Evolutionary conservation across 2,113 vertebrate species (phyloP), one percentile per base, ranked within the genome.

Genomic region (Helogale parvula): DNA sequence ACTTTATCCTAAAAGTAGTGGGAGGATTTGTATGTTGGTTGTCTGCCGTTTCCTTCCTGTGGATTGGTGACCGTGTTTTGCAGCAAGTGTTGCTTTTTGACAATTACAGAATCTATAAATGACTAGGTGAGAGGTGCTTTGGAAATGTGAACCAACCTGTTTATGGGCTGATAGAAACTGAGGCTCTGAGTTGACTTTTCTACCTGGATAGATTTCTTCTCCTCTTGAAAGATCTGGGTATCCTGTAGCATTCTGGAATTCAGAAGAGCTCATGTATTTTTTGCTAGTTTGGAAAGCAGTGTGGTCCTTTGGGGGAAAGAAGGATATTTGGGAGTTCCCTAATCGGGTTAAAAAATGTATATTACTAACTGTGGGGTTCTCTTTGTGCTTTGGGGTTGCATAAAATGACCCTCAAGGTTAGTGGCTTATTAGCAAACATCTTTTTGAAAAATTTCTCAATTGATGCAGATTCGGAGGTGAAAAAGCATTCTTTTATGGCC

Each of bases 351-450:
- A 92, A 85, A 93, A 91, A 54, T 27, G 29, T 91, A 35, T 71
- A 13, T 74, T 31, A 82, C 10, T 54, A 63, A 79, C 76, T 94
- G 1, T 79, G 63, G 25, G 35, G 68, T 96, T 88, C 17, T 96
- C 79, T 89, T 80, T 83, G 27, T 83, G 63, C 77, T 88, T 95
- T 95, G 63, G 60, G 35, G 7, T 47, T 79, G 38, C 33, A 29
- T 85, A 63, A 65, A 97, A 50, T 66, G 27, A 93, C n/a, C 29
- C 17, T 95, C 72, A 5, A 86, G 13, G 92, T 97, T 72, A 52
- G 25, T 95, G 41, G 45, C 90, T 98, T 98, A 87, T 96, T 93
- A 95, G 86, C 54, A 97, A 95, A 93, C 88, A 91, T 57, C 47
- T 77, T 96, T 5, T 4, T 76, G 68, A 45, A 93, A 95, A 82